Conservation (phyloP, 2,888 invertebrate species). For the Onchidella celtica region DNA sequence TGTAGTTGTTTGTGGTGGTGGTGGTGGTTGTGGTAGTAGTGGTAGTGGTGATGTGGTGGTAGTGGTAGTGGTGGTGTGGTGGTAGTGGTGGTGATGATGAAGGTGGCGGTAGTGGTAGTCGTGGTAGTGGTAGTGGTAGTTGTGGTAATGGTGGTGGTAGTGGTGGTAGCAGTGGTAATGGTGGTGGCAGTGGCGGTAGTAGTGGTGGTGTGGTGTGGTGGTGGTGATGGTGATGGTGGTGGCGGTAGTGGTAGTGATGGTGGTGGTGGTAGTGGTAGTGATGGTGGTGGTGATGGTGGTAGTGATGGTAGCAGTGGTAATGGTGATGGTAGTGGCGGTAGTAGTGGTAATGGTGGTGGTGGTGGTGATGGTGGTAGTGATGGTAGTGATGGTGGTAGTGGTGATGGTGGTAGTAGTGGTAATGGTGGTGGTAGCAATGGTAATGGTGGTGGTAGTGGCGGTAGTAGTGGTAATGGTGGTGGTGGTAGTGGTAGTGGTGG, state of each 20-base stretch:
- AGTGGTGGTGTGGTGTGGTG: background rate
- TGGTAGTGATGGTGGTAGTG: background rate
- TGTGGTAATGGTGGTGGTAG: background rate
- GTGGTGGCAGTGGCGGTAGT: too few relatives aligned
- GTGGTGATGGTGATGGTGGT: background rate
- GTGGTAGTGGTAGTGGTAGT: too few relatives aligned
- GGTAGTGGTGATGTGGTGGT: too few relatives aligned
- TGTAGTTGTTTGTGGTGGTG: too few relatives aligned
- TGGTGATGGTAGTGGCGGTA: background rate
- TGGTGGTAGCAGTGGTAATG: background rate
- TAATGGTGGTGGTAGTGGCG: background rate
- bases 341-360: background rate
- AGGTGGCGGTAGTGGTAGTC: too few relatives aligned
- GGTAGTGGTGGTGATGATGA: too few relatives aligned
- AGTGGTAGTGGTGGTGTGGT: too few relatives aligned
- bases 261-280: background rate
- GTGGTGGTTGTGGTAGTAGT: too few relatives aligned
- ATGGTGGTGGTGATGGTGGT: background rate
- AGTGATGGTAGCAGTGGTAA: background rate
- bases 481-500: too few relatives aligned
- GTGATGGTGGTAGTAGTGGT: background rate
- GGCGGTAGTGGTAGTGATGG: background rate
- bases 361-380: background rate
- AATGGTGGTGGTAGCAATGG: background rate
- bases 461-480: background rate